Evolutionary conservation across 2,888 invertebrate species (phyloP), one percentile per base, ranked within the genome.

Genomic region (Dascillus cervinus): DNA sequence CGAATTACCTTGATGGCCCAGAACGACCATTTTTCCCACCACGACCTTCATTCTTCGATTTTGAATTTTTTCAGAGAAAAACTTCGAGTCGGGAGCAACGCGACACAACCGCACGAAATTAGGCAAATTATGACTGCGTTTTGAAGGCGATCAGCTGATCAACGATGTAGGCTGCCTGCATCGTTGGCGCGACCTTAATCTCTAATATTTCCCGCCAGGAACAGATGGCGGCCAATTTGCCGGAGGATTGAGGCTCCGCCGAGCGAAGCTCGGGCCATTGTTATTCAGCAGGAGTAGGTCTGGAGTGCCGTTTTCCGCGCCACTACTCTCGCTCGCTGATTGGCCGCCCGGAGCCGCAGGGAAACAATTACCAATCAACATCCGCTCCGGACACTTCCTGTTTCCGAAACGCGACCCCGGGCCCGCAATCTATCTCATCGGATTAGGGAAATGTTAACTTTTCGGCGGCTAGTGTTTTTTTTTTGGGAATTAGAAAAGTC

Each of bases 1-100:
- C n/a, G n/a, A n/a, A n/a, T 70, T 72, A 85, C 84, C 84, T 76
- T 82, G 79, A 29, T 82, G 74, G 32, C 90, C 90, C 36, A 90
- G 70, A 44, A 88, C 79, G 28, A 90, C 88, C 29, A 89, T 80
- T 75, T 90, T 90, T 37, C 20, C 19, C 15, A 12, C 12, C 8
- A 26, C 12, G 13, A 13, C 11, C 14, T 26, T 26, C 14, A 26
- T 15, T 8, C 13, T 15, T 14, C 11, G 9, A n/a, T n/a, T 11
- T n/a, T 22, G 9, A 22, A 22, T 22, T 22, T 17, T 17, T 17
- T 6, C 4, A 17, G 5, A 17, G 17, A 6, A n/a, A n/a, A n/a
- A n/a, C n/a, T n/a, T n/a, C n/a, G n/a, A n/a, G n/a, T n/a, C n/a
- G n/a, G n/a, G n/a, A n/a, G n/a, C n/a, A n/a, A 17, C 17, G 8